phyloP scores from a whole-genome alignment of 2,113 vertebrate species.

The Bombycilla garrulus region DNA sequence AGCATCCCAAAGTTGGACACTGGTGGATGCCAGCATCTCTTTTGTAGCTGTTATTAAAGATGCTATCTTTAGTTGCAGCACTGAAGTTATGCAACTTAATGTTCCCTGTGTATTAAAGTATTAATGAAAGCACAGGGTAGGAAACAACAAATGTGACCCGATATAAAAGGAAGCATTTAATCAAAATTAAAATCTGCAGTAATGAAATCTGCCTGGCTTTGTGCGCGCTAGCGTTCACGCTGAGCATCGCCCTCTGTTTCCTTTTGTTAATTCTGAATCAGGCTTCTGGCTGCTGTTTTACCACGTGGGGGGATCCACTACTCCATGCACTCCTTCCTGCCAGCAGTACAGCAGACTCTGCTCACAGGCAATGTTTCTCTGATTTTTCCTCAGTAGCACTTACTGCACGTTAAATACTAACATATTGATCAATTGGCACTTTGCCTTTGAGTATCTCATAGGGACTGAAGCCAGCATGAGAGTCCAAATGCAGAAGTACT shows the following conservation, averaged over 20 bases:
- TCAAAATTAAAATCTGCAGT: slow-evolving; percentile 57
- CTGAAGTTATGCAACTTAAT: not conserved
- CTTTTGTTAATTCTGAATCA: slow-evolving; percentile 33
- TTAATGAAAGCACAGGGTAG: slow-evolving; percentile 6
- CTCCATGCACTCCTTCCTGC: not conserved
- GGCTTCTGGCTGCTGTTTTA: slow-evolving; percentile 8
- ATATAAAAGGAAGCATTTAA: slow-evolving; percentile 37
- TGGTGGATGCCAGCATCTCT: not conserved
- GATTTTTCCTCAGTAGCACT: slow-evolving; percentile 34
- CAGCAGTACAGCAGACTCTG: not conserved
- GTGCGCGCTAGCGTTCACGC: not conserved
- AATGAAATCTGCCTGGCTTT: slow-evolving; percentile 28
- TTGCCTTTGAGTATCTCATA: not conserved
- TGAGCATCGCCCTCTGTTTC: not conserved
- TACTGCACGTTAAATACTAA: slow-evolving; percentile 9
- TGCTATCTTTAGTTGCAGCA: slow-evolving; percentile 15
- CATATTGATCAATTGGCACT: not conserved
- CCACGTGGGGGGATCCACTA: not conserved
- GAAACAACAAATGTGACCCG: not conserved
- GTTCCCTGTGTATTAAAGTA: not conserved
- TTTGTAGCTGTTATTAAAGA: slow-evolving; percentile 49
- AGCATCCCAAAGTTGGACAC: not conserved
- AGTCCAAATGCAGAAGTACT: not conserved
- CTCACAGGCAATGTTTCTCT: not conserved
- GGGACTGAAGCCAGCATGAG: not conserved